Evolutionary conservation across 2,113 vertebrate genomes (phyloP).

Genomic region (Scopus umbretta): DNA sequence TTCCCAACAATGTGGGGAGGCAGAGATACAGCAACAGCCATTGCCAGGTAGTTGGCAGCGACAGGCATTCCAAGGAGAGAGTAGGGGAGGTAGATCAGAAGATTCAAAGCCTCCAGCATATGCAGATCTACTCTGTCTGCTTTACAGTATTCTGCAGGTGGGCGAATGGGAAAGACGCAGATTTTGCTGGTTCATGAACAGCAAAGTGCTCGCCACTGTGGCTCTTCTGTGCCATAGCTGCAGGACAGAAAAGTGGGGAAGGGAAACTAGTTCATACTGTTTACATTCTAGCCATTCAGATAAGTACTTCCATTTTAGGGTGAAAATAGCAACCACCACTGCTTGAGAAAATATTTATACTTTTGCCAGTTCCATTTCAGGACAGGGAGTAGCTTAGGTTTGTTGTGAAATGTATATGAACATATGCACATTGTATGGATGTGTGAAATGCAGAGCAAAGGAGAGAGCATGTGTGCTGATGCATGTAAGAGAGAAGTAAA

Average conservation of each 20-base stretch:
- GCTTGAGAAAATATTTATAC: not conserved
- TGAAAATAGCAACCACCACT: not conserved
- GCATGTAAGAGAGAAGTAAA: not conserved
- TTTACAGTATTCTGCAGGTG: not conserved
- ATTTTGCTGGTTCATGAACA: not conserved
- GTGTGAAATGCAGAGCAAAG: not conserved
- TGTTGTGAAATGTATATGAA: not conserved
- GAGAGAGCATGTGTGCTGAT: not conserved
- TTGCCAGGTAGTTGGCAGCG: not conserved
- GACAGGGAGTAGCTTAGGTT: not conserved
- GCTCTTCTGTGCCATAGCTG: not conserved
- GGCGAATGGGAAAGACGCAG: not conserved
- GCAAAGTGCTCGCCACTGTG: not conserved
- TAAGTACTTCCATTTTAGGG: not conserved
- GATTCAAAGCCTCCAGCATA: not conserved
- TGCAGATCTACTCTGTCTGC: not conserved
- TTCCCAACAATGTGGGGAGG: conserved; percentile 17
- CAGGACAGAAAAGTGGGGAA: not conserved
- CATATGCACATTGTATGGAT: not conserved
- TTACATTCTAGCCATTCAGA: not conserved
- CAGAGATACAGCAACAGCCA: not conserved
- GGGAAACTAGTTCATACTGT: not conserved
- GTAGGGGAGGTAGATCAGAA: not conserved
- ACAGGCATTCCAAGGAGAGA: not conserved
- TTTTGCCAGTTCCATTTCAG: not conserved